phyloP scores from a whole-genome alignment of 2,113 vertebrate species.

The Callionymus lyra region DNA sequence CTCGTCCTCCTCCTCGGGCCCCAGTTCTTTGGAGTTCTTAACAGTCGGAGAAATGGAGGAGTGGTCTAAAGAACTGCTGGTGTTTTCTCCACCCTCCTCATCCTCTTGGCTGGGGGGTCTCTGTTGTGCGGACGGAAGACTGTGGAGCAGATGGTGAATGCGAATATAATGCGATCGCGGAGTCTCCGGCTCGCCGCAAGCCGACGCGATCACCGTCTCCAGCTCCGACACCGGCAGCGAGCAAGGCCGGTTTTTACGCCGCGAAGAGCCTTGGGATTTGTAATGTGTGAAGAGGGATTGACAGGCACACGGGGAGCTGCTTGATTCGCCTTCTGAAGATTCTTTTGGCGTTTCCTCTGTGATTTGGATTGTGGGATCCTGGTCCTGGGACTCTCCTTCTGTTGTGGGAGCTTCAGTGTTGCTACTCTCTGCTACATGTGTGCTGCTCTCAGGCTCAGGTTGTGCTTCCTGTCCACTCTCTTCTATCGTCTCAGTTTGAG shows the following conservation, averaged over 20 bases:
- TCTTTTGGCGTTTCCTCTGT: slow-evolving; percentile 30
- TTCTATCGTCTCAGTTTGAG: slow-evolving; percentile 4
- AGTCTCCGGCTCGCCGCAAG: slow-evolving; percentile 86
- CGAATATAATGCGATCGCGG: slow-evolving; percentile 93
- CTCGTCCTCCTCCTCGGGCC: slow-evolving; percentile 64
- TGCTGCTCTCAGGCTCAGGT: slow-evolving; percentile 8
- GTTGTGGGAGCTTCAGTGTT: background rate
- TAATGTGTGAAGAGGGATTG: slow-evolving; percentile 35
- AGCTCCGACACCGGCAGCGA: slow-evolving; percentile 92
- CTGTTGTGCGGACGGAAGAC: slow-evolving; percentile 79
- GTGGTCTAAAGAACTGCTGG: slow-evolving; percentile 11
- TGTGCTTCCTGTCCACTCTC: slow-evolving; percentile 14
- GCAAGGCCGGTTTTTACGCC: slow-evolving; percentile 81
- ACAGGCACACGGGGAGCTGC: slow-evolving; percentile 49
- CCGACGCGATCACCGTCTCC: slow-evolving; percentile 87
- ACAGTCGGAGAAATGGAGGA: slow-evolving; percentile 26
- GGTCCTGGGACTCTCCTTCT: slow-evolving; percentile 8
- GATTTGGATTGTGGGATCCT: slow-evolving; percentile 16
- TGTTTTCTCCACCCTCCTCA: slow-evolving; percentile 32
- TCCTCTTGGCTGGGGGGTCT: slow-evolving; percentile 58
- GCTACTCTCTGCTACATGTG: background rate
- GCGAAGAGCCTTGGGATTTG: slow-evolving; percentile 32
- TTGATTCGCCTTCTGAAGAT: slow-evolving; percentile 20
- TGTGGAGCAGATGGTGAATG: slow-evolving; percentile 92
- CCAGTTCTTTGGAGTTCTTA: slow-evolving; percentile 53